Base-by-base conservation (phyloP, 2,888 invertebrate species). In the Entomobrya multifasciata region DNA sequence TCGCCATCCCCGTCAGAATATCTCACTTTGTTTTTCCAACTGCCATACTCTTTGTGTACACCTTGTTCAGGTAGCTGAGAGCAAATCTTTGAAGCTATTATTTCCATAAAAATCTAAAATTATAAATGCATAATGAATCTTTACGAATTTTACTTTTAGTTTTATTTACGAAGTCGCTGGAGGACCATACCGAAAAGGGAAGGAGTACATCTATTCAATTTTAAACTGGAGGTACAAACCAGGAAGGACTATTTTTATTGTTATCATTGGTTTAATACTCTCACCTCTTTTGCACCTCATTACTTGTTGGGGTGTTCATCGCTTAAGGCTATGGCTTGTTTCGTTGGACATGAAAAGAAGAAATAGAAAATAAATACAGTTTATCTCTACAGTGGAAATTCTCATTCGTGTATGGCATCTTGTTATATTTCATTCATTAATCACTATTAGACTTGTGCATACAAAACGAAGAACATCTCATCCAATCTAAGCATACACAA, bases 171-270 rank as follows among this genome's bases (percentile, higher is more conserved):
- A 89, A 30, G 13, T 44, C 11, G 62, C 74, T 3, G 87, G 87
- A 17, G 87, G 87, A 15, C 60, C 78, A 5, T 89, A 89, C 65
- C 47, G 86, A 20, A 41, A 78, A 27, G 86, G 85, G 17, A 87
- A 87, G 10, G 79, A 86, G 15, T 85, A n/a, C 36, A 87, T 89
- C 15, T 89, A 89, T 25, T 78, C 88, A 15, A 52, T 87, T 17
- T 49, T 89, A 0, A 80, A 89, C 70, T 89, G 88, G 88, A 76
- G 52, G 41, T 5, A 82, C 36, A 49, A 79, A 13, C 86, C 87
- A 2, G n/a, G 20, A 20, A 86, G 55, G 62, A 86, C 87, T 3
- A 13, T 55, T 2, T 8, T 79, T 15, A 22, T 86, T 41, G 22
- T 55, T n/a, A n/a, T 22, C 13, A 62, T 76, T 8, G 83, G 67